Conservation (phyloP, 1,140 invertebrate genomes). For the Dendroctonus ponderosae region DNA sequence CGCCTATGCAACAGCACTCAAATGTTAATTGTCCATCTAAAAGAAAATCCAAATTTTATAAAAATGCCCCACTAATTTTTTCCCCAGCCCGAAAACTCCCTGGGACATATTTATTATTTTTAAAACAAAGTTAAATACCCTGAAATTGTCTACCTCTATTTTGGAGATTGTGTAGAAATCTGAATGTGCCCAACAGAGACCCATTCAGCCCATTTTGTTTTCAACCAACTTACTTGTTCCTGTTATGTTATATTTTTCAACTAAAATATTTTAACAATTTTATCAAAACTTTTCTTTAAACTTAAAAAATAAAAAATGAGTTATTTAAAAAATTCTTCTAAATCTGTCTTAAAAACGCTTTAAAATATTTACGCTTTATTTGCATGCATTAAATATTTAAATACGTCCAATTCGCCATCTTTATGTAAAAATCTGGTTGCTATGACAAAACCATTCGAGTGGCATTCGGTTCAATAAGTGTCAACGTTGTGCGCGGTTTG, state of each 20-base stretch:
- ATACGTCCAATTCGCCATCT: too few species aligned
- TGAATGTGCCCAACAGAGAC: conserved; percentile 15
- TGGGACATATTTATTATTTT: conserved; percentile 2
- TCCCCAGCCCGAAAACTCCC: not conserved
- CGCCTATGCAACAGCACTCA: too few species aligned
- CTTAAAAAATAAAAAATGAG: not conserved
- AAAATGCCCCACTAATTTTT: too few species aligned
- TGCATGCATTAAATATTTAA: too few species aligned
- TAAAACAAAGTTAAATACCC: conserved; percentile 12
- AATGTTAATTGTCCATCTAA: too few species aligned
- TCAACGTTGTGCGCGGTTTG: too few species aligned
- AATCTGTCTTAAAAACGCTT: too few species aligned
- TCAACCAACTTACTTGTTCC: not conserved
- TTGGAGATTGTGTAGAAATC: conserved; percentile 33
- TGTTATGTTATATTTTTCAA: not conserved
- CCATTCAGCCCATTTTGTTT: conserved; percentile 2
- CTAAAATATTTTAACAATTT: not conserved
- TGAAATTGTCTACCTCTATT: conserved; percentile 21
- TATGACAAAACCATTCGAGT: too few species aligned
- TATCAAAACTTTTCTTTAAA: not conserved
- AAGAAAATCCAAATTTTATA: too few species aligned
- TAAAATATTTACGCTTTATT: too few species aligned
- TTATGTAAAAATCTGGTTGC: too few species aligned
- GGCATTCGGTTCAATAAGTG: too few species aligned
- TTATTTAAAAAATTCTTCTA: not conserved